Evolutionary conservation across 1,140 invertebrate species (phyloP).

Genomic region (Cephus cinctus): DNA sequence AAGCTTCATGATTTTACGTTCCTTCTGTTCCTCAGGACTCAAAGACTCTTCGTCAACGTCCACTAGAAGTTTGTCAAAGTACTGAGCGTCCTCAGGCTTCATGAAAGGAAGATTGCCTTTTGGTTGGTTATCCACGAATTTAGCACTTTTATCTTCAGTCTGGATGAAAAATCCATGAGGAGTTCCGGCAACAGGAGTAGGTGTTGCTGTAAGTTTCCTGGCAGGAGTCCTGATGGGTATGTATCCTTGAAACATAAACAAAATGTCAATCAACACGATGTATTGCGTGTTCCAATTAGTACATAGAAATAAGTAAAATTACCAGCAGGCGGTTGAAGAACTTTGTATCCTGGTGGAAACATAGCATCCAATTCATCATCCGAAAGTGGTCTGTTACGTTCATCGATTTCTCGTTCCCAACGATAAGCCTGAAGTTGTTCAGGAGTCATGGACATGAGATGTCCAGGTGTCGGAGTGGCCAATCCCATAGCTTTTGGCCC

Average conservation of each 20-base stretch:
- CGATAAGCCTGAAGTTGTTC: constrained; percentile 97
- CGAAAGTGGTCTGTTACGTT: constrained; percentile 91
- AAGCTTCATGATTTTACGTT: constrained; percentile 98
- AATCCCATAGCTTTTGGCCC: constrained; percentile 97
- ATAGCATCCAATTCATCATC: constrained; percentile 97
- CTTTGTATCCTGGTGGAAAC: constrained; percentile 98
- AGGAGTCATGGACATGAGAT: constrained; percentile 96
- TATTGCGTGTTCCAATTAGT: too few relatives aligned
- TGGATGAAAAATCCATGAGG: constrained; percentile 97
- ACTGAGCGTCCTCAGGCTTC: constrained; percentile 99
- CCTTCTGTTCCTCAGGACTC: constrained; percentile 96
- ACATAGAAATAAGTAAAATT: too few relatives aligned
- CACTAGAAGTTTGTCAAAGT: constrained; percentile 97
- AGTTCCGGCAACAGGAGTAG: constrained; percentile 92
- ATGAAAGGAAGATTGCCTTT: constrained; percentile 96
- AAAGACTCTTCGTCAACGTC: constrained; percentile 97
- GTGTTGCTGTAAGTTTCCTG: constrained; percentile 94
- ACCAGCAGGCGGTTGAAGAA: constrained; percentile 91
- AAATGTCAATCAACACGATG: too few relatives aligned
- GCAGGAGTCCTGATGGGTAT: constrained; percentile 97
- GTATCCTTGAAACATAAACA: constrained; percentile 64
- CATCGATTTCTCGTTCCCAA: constrained; percentile 99
- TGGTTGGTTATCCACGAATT: constrained; percentile 95
- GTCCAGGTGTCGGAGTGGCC: constrained; percentile 94
- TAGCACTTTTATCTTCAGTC: constrained; percentile 78